A percentile compares a stretch with the other conserved stretches of the same genome.
These are phyloP conservation scores for Macaria liturata DNA, from an alignment of 2,888 invertebrate species.

Conservation along the genomic window DNA sequence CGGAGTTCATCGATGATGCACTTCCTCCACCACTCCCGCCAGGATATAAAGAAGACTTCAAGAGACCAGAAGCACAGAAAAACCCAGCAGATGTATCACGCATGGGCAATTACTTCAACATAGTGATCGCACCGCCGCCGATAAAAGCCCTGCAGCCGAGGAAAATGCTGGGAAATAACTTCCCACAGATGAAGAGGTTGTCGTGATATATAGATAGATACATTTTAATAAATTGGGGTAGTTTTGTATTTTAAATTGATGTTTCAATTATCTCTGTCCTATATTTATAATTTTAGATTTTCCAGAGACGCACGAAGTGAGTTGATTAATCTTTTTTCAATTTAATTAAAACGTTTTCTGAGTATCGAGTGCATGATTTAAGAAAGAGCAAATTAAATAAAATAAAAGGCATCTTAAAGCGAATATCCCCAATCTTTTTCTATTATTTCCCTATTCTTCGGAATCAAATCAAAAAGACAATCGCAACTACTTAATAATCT, in stretches of 20 bases:
- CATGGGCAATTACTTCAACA: slow-evolving; percentile 79
- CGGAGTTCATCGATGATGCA: slow-evolving; percentile 49
- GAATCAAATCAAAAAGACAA: slow-evolving; percentile 10
- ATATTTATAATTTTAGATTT: too few relatives aligned
- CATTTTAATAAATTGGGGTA: neutral
- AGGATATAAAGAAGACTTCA: slow-evolving; percentile 49
- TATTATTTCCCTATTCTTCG: too few relatives aligned
- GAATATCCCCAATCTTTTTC: too few relatives aligned
- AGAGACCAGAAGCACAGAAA: slow-evolving; percentile 38
- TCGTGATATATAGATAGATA: slow-evolving; percentile 1
- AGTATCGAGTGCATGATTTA: too few relatives aligned
- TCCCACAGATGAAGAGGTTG: slow-evolving; percentile 44
- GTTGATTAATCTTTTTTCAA: too few relatives aligned
- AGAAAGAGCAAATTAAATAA: too few relatives aligned
- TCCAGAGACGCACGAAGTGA: too few relatives aligned
- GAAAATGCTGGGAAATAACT: slow-evolving; percentile 55
- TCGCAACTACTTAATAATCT: slow-evolving; percentile 14
- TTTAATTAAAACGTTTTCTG: too few relatives aligned
- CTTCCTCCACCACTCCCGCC: slow-evolving; percentile 31
- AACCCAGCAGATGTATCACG: slow-evolving; percentile 62
- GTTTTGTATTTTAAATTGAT: too few relatives aligned
- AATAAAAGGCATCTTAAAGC: too few relatives aligned
- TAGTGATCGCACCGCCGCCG: slow-evolving; percentile 76
- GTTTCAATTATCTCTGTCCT: too few relatives aligned
- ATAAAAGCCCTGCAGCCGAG: slow-evolving; percentile 71